Percentiles rank a stretch among this genome's conserved stretches.
phyloP scores from a whole-genome alignment of 2,888 invertebrate species.

The Morpho achilles region DNA sequence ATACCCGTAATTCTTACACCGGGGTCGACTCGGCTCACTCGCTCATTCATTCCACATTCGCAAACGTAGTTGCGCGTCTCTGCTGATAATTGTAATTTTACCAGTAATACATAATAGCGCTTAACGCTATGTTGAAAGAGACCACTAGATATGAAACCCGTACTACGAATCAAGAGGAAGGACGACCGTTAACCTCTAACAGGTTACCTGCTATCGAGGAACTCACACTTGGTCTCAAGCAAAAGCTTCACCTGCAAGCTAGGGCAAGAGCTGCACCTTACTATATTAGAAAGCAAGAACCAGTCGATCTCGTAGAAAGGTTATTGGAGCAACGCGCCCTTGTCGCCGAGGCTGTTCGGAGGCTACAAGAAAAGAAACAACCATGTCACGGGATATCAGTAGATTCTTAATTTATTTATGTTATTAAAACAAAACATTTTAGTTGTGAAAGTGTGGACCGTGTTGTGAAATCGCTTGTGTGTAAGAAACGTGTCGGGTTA shows the following conservation, averaged over 20 bases:
- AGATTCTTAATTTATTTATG: slow-evolving; percentile 67
- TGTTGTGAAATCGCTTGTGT: slow-evolving; percentile 79
- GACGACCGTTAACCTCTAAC: slow-evolving; percentile 55
- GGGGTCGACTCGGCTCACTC: slow-evolving; percentile 66
- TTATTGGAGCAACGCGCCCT: slow-evolving; percentile 73
- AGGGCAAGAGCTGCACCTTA: slow-evolving; percentile 74
- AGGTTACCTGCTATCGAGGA: slow-evolving; percentile 71
- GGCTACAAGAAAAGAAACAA: slow-evolving; percentile 74
- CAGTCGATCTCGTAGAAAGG: slow-evolving; percentile 72
- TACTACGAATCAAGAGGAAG: slow-evolving; percentile 43
- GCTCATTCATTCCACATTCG: slow-evolving; percentile 76
- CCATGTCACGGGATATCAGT: slow-evolving; percentile 73
- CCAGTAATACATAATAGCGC: slow-evolving; percentile 40
- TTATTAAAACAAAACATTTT: slow-evolving; percentile 68
- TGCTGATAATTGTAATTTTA: slow-evolving; percentile 48
- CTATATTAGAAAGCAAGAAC: slow-evolving; percentile 76
- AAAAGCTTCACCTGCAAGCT: slow-evolving; percentile 75
- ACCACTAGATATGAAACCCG: slow-evolving; percentile 62
- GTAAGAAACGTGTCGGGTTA: slow-evolving; percentile 78
- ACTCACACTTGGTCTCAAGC: slow-evolving; percentile 72
- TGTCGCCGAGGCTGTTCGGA: slow-evolving; percentile 74
- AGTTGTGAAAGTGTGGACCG: slow-evolving; percentile 77
- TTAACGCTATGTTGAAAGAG: slow-evolving; percentile 67
- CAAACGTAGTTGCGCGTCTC: slow-evolving; percentile 64
- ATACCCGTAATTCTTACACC: slow-evolving; percentile 64